These are phyloP conservation scores for Erpetoichthys calabaricus DNA, from an alignment of 2,797 vertebrate species.

Conservation along the genomic window DNA sequence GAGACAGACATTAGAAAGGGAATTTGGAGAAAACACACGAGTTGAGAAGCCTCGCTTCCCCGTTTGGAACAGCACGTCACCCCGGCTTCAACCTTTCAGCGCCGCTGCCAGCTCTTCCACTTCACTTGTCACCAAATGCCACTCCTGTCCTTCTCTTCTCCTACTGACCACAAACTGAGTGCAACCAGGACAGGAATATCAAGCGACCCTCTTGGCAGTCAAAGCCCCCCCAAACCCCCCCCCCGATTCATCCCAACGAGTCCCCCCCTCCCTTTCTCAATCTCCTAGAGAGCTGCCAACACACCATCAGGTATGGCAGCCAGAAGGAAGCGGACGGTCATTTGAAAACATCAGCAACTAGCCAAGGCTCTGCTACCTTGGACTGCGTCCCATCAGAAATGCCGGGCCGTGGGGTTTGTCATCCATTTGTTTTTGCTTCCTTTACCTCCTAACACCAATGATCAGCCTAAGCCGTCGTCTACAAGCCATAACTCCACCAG, in stretches of 20 bases:
- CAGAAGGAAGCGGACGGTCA: not conserved
- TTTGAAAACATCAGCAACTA: not conserved
- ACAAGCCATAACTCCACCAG: slow-evolving; percentile 42
- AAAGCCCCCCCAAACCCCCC: no score
- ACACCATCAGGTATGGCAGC: not conserved
- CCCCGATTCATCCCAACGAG: no score
- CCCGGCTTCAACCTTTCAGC: no score
- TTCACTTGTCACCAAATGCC: no score
- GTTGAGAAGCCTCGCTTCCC: no score
- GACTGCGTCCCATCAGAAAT: slow-evolving; percentile 5
- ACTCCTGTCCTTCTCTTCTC: not conserved
- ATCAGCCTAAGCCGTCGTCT: not conserved
- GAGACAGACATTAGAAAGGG: slow-evolving; percentile 36
- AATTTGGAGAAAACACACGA: slow-evolving; percentile 19
- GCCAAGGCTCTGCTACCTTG: not conserved
- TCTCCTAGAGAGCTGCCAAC: not conserved
- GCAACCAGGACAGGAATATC: not conserved
- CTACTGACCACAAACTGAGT: not conserved
- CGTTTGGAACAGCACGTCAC: no score
- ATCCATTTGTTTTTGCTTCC: slow-evolving; percentile 39
- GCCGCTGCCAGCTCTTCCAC: no score
- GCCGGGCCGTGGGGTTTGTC: slow-evolving; percentile 40
- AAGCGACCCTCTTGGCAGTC: not conserved
- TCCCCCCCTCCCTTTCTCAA: no score
- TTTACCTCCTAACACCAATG: slow-evolving; percentile 31